Percentiles rank a stretch among this genome's conserved stretches.
phyloP scores from a whole-genome alignment of 2,113 vertebrate species.

The Dolichallabes microphthalmus region DNA sequence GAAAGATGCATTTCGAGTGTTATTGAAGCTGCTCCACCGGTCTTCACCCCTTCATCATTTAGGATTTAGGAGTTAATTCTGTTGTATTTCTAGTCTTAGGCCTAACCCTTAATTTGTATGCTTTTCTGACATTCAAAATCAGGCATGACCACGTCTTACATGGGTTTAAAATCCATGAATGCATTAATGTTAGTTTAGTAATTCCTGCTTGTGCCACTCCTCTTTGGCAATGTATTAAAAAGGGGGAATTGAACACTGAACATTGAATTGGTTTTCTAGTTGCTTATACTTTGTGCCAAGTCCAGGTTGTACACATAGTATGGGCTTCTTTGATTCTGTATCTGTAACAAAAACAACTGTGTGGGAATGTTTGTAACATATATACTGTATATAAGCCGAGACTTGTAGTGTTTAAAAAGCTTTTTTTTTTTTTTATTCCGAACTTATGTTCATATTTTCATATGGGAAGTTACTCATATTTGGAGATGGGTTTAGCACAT shows the following conservation, averaged over 20 bases:
- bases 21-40: conserved; percentile 39
- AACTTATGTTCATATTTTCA: neutral
- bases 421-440: too few species aligned
- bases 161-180: conserved; percentile 28
- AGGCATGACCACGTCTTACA: conserved; percentile 27
- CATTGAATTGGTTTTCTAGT: conserved; percentile 28
- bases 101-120: conserved; percentile 40
- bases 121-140: conserved; percentile 21
- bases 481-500: neutral
- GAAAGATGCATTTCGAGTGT: conserved; percentile 18
- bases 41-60: conserved; percentile 40
- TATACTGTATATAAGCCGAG: neutral
- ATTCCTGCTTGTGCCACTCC: conserved; percentile 32
- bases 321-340: neutral
- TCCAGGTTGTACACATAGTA: neutral
- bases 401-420: neutral
- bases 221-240: conserved; percentile 34
- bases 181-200: conserved; percentile 35
- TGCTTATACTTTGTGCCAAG: conserved; percentile 31
- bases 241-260: conserved; percentile 25
- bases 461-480: neutral
- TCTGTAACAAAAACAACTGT: conserved; percentile 1
- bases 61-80: conserved; percentile 36
- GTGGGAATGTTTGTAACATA: neutral
- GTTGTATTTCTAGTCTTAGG: conserved; percentile 36